Base-by-base conservation (phyloP, 2,113 vertebrate species). In the Podilymbus podiceps region DNA sequence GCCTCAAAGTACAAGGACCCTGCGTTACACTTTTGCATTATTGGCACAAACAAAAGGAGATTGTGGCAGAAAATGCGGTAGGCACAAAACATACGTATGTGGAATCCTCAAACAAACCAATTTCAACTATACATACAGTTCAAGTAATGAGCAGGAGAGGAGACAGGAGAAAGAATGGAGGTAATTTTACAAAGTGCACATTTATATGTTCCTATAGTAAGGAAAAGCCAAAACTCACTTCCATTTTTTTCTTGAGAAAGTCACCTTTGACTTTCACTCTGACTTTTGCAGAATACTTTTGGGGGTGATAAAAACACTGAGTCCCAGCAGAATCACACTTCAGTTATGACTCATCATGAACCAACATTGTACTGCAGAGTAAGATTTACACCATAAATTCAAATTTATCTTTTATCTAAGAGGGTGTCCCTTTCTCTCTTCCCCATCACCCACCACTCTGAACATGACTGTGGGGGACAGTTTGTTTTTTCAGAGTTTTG, bases 401-500 rank as follows among this genome's bases (percentile, higher is more conserved):
- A 85, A 87, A 76, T 30, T 59, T 23, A 69, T 22, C 23, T 79
- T 69, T 58, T 30, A 60, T 12, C 30, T 60, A 46, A 28, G 33
- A 81, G 50, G 16, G 11, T 0, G 0, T 31, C 15, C 27, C 49
- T 47, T 80, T 52, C 40, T 46, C 19, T 82, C 44, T 40, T 82
- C 31, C 46, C 24, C 22, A 73, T 31, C 58, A 64, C 49, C 46
- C 47, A 15, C 24, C 49, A 62, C 33, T 55, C 59, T 46, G 42
- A 58, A 52, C 15, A 56, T 23, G 33, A 72, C 62, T 22, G 7
- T 0, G 0, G 7, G 46, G 40, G 15, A 15, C 22, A 74, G 14
- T 31, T 35, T 44, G 8, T 5, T 88, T 89, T 28, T 77, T 62
- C n/a, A 74, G 13, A 46, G 30, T 60, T n/a, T n/a, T n/a, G n/a